Evolutionary conservation across 2,113 vertebrate genomes (phyloP), one percentile per base, ranked within the genome.

Genomic region (Argyrosomus japonicus): DNA sequence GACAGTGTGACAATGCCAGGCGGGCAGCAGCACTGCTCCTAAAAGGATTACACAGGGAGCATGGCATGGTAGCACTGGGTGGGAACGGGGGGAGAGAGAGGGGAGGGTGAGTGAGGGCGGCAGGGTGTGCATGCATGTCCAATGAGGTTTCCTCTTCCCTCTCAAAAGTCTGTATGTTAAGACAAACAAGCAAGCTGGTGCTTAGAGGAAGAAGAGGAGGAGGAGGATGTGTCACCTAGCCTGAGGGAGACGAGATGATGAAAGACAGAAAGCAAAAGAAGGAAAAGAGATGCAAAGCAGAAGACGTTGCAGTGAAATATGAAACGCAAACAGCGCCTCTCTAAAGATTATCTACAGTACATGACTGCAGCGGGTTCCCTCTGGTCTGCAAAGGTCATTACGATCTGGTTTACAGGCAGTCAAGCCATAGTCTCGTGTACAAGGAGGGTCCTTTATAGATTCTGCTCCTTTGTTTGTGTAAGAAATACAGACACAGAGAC

Each of bases 11-110:
- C 90, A 87, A 84, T 91, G 83, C 69, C 86, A 89, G 75, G 53
- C 75, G 62, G 87, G 85, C 77, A 82, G 88, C 76, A 67, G 77
- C 68, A 60, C 84, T 72, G 88, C 82, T 84, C 75, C 84, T 93
- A 93, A 95, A 89, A 89, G 94, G 94, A 95, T 95, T 94, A 94
- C 93, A 93, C 82, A n/a, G 64, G 51, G 81, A 91, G 92, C 84
- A 65, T 77, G 82, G 80, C 80, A 69, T 74, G 84, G 88, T 75
- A 69, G 81, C 64, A 67, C 74, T 80, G 90, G 85, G 79, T 84
- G 85, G 74, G 79, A 86, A 75, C 23, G 25, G 36, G 67, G 75
- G 61, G n/a, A 2, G 25, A 27, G 25, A 27, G 25, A 27, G 25
- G 25, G n/a, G 32, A 4, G 74, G 23, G 51, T 53, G n/a, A 13